Evolutionary conservation across 2,797 vertebrate species (phyloP).

Genomic region (Chloroceryle amazona): DNA sequence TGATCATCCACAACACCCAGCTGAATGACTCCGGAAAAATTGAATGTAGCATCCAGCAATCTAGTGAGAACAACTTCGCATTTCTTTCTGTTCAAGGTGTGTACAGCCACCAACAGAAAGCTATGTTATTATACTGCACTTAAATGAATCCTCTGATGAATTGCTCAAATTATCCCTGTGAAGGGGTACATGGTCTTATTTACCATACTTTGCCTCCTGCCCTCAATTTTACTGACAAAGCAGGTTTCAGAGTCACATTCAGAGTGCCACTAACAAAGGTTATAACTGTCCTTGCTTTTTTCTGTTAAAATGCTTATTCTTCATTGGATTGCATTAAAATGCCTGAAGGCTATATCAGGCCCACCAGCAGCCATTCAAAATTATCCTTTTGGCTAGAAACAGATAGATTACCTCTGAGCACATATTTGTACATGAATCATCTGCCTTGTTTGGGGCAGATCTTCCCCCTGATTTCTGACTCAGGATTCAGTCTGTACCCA

Average conservation of each 20-base stretch:
- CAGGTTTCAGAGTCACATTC: neutral
- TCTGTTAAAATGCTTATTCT: neutral
- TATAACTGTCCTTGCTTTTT: neutral
- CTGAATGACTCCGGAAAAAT: slow-evolving; percentile 62
- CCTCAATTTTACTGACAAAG: neutral
- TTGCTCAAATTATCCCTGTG: neutral
- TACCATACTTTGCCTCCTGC: neutral
- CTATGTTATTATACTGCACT: neutral
- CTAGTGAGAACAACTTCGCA: slow-evolving; percentile 56
- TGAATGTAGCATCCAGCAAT: slow-evolving; percentile 82
- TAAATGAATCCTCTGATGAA: neutral
- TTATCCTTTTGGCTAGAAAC: neutral
- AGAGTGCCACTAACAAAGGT: neutral
- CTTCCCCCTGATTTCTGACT: neutral
- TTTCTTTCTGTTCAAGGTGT: slow-evolving; percentile 88
- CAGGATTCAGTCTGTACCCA: neutral
- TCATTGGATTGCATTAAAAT: neutral
- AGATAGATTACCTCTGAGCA: neutral
- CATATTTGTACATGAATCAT: neutral
- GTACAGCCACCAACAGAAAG: neutral
- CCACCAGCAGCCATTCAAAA: neutral
- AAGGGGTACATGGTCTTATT: neutral
- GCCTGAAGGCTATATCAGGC: neutral
- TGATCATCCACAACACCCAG: slow-evolving; percentile 72
- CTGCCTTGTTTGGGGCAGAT: neutral